phyloP scores from a whole-genome alignment of 2,797 vertebrate species.

The Morus bassanus region DNA sequence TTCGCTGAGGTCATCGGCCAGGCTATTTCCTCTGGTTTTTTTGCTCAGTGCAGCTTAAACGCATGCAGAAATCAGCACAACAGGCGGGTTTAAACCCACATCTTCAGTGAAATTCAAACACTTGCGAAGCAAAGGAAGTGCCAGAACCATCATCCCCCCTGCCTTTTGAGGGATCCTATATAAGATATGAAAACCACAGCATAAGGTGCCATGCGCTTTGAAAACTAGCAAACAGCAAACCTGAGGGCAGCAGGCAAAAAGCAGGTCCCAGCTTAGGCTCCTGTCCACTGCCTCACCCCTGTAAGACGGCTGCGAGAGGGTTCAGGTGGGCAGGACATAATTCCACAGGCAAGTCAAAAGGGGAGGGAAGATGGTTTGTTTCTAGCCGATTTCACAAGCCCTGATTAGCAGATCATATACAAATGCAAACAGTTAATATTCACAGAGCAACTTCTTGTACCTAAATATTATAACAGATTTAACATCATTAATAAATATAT shows the following conservation, averaged over 20 bases:
- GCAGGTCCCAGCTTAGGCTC: neutral
- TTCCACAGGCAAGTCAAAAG: neutral
- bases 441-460: neutral
- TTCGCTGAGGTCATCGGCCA: neutral
- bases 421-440: conserved; percentile 1
- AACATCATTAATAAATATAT: conserved; percentile 61
- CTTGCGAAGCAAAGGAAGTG: neutral
- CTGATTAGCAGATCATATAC: neutral
- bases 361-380: neutral
- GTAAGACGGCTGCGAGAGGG: neutral
- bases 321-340: neutral
- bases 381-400: conserved; percentile 2
- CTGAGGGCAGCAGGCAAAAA: conserved; percentile 9
- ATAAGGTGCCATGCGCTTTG: neutral
- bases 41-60: neutral
- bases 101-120: neutral
- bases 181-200: neutral
- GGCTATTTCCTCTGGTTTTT: neutral
- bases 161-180: neutral
- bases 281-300: neutral
- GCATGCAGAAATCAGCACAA: neutral
- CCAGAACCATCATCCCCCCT: neutral
- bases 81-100: neutral
- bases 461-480: conserved; percentile 4
- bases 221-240: conserved; percentile 24